Evolutionary conservation across 2,888 invertebrate species (phyloP), one percentile per base, ranked within the genome.

Genomic region (Lydus trimaculatus): DNA sequence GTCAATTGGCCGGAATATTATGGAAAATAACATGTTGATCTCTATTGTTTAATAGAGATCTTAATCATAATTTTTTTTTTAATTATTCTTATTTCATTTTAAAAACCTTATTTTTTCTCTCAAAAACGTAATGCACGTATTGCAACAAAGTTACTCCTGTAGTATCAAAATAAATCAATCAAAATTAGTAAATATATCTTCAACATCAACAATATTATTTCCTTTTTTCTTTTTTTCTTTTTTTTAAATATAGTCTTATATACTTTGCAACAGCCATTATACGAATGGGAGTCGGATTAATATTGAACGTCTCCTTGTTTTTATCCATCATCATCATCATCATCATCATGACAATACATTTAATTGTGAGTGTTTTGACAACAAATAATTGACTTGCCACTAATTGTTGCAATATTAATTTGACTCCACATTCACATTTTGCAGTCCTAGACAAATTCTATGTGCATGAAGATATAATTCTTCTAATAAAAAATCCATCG

Each of bases 381-480:
- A 73, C 72, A 70, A 72, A 69, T 82, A 83, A 83, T 83, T 83
- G 82, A 83, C 83, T 76, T 74, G 61, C 60, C 31, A 11, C 15
- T 25, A 25, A 1, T 20, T 73, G 72, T 73, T 75, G 69, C 77
- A 82, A 81, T 81, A 81, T 80, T 79, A 76, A 72, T 77, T 81
- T 82, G 83, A 82, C 82, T 78, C 77, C 75, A 76, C 81, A 82
- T 82, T 78, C 78, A 77, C 78, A 80, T 81, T 25, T 56, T 80
- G 84, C 84, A 84, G 84, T 83, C 84, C 83, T 84, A 84, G 79
- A 82, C 79, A 83, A 83, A 81, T 79, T 80, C 84, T 84, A 84
- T 83, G 83, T 84, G 84, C 84, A 80, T 81, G 81, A 82, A 82
- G 83, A 82, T 79, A 82, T 78, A 78, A 79, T 80, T 81, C 79